These are phyloP conservation scores for Sminthurides aquaticus DNA, from an alignment of 2,888 invertebrate genomes.

Conservation along the genomic window DNA sequence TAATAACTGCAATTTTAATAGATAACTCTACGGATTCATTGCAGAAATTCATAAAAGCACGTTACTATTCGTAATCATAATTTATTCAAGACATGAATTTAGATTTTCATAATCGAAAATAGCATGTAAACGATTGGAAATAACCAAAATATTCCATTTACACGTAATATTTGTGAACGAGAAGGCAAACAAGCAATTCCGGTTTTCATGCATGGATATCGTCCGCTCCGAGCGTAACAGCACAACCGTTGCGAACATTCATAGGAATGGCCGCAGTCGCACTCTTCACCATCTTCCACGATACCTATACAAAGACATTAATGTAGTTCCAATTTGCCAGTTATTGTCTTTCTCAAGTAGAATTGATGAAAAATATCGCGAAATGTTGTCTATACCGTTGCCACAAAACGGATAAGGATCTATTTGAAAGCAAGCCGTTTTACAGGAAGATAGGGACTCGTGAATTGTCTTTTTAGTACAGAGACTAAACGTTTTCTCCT, in stretches of 20 bases:
- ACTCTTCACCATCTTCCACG: slow-evolving; percentile 40
- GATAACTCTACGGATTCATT: no score
- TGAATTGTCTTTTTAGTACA: slow-evolving; percentile 32
- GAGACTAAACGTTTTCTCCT: slow-evolving; percentile 32
- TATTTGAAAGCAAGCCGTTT: slow-evolving; percentile 38
- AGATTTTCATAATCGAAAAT: no score
- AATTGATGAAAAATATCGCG: not conserved
- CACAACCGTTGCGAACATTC: slow-evolving; percentile 33
- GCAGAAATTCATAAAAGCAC: no score
- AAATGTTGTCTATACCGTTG: slow-evolving; percentile 39
- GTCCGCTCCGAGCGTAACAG: slow-evolving; percentile 31
- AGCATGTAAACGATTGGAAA: not conserved
- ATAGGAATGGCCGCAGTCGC: slow-evolving; percentile 39
- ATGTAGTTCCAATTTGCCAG: no score
- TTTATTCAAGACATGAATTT: no score
- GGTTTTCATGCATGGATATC: slow-evolving; percentile 36
- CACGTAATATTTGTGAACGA: no score
- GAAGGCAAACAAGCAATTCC: slow-evolving; percentile 32
- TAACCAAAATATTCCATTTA: not conserved
- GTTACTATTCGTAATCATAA: no score
- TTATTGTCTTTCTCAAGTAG: not conserved
- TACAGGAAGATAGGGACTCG: slow-evolving; percentile 29
- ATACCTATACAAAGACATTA: slow-evolving; percentile 26
- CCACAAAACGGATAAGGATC: slow-evolving; percentile 41
- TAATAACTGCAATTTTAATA: no score